Evolutionary conservation across 2,797 vertebrate species (phyloP).

Genomic region (Anableps anableps): DNA sequence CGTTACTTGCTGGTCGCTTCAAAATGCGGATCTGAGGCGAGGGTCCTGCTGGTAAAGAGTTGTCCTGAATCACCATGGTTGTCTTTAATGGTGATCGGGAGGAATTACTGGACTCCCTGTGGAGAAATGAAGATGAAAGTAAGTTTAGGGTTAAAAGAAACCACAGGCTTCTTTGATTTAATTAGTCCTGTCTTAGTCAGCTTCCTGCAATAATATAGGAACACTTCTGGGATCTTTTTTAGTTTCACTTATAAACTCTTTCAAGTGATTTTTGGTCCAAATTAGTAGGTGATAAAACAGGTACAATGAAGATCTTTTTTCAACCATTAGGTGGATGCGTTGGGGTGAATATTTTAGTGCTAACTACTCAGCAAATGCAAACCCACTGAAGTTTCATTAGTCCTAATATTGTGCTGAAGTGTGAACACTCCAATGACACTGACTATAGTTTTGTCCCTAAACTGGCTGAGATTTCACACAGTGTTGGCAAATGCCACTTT

Average conservation of each 20-base stretch:
- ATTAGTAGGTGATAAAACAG: not conserved
- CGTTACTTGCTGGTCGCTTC: conserved; percentile 94
- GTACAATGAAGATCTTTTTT: not conserved
- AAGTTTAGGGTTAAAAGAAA: not conserved
- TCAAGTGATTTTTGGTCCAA: not conserved
- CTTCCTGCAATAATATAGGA: not conserved
- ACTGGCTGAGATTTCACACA: not conserved
- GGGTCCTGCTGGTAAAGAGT: conserved; percentile 88
- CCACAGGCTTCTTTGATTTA: not conserved
- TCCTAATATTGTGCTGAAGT: not conserved
- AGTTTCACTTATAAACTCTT: not conserved
- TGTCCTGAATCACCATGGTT: conserved; percentile 94
- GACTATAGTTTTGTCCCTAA: not conserved
- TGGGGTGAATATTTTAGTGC: not conserved
- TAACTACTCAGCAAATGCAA: not conserved
- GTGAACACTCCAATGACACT: not conserved
- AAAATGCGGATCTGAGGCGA: conserved; percentile 96
- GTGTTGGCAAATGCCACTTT: not conserved
- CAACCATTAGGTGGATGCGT: not conserved
- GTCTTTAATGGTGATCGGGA: conserved; percentile 85
- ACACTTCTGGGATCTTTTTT: not conserved
- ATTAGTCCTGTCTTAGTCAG: too few relatives aligned
- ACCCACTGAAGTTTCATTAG: not conserved
- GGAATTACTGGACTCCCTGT: conserved; percentile 86
- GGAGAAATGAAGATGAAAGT: not conserved